These are phyloP conservation scores for Hirudo medicinalis DNA, from an alignment of 1,140 invertebrate genomes.

Conservation along the genomic window DNA sequence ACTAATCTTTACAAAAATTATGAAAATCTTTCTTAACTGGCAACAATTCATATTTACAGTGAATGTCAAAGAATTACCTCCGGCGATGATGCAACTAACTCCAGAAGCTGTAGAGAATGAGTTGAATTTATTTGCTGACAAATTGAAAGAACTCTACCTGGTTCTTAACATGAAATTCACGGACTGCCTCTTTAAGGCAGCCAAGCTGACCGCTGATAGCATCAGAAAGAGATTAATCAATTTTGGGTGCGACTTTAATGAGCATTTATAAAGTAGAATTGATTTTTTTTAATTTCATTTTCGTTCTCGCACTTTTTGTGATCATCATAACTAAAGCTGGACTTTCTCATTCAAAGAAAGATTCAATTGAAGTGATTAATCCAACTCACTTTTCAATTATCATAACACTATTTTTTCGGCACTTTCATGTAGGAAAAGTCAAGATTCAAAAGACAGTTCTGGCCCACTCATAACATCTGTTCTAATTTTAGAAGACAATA, in stretches of 20 bases:
- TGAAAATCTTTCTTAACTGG: not conserved
- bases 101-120: not conserved
- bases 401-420: not conserved
- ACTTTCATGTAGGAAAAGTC: not conserved
- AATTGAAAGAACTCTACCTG: slow-evolving; percentile 2
- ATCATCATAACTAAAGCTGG: no score
- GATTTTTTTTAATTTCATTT: not conserved
- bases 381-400: no score
- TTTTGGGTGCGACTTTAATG: not conserved
- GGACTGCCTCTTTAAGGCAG: not conserved
- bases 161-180: slow-evolving; percentile 3
- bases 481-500: not conserved
- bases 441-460: not conserved
- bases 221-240: slow-evolving; percentile 1
- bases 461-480: not conserved
- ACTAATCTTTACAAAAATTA: not conserved
- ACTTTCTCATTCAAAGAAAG: no score
- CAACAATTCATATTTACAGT: not conserved
- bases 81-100: not conserved
- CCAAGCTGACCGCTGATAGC: not conserved
- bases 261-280: not conserved
- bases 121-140: slow-evolving; percentile 5
- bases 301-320: not conserved
- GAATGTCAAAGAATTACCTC: not conserved
- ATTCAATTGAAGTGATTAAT: no score